Base-by-base conservation (phyloP, 2,113 vertebrate genomes). In the Lophius piscatorius region DNA sequence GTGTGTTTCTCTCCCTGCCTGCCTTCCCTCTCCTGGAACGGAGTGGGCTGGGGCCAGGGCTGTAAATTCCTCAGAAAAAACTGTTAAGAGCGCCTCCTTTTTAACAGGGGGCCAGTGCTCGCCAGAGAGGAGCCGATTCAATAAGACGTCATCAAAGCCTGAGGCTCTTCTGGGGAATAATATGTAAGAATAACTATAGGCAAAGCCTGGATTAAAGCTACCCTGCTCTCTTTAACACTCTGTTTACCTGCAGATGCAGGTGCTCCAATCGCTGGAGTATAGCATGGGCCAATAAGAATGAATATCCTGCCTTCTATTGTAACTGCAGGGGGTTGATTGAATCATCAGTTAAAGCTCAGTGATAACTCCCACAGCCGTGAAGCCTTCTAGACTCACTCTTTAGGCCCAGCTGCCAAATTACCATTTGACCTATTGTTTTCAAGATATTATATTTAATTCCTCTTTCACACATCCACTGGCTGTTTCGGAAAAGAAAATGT, bases 31-130 rank as follows among this genome's bases (percentile, higher is more conserved):
- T 78, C 20, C 22, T 68, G 63, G 73, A 72, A 62, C 52, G 35
- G 28, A 68, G 71, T 42, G 40, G 66, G 63, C 60, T 13, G 50
- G 65, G 36, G 76, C 77, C 62, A 44, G 41, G 70, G 84, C 69
- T 83, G 88, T 89, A 89, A 89, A 89, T 90, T 91, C 87, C 84
- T 88, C 62, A 79, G 70, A 81, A 85, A 83, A 80, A 84, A 78
- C 82, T 69, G 77, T 81, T 88, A 78, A 73, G 82, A 84, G 81
- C 66, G 75, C 73, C 75, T 83, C 83, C 66, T 76, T 84, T 88
- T 85, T 87, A 88, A 55, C 33, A 64, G 38, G 63, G 47, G 60
- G 69, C 39, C 4, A 35, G 62, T 11, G 17, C 80, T 86, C 78
- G 76, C 76, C 87, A 81, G 77, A 82, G 80, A 82, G 88, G 87